Evolutionary conservation across 1,140 invertebrate species (phyloP).

Genomic region (Drosophila carrolli): DNA sequence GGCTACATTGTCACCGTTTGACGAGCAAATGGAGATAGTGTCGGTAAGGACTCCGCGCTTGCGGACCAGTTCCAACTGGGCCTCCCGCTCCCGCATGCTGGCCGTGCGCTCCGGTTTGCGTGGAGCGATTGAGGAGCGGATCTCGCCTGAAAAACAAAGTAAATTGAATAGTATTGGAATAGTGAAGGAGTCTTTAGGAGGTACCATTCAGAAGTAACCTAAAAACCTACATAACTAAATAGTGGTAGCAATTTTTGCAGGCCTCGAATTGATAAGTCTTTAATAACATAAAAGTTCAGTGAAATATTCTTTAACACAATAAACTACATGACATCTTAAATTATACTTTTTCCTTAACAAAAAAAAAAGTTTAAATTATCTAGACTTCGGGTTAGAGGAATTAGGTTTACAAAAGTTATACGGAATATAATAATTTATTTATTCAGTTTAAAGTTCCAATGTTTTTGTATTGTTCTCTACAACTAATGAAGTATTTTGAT

Average conservation of each 20-base stretch:
- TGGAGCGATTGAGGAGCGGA: slow-evolving; percentile 90
- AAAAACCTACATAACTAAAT: background rate
- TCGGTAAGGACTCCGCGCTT: slow-evolving; percentile 83
- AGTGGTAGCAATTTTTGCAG: no score
- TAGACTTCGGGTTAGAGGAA: background rate
- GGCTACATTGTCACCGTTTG: slow-evolving; percentile 83
- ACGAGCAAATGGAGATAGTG: slow-evolving; percentile 85
- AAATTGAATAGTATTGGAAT: background rate
- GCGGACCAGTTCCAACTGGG: slow-evolving; percentile 87
- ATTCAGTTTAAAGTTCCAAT: no score
- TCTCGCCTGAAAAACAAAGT: slow-evolving; percentile 86
- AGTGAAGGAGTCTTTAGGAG: background rate
- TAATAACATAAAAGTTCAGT: no score
- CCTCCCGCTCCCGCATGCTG: slow-evolving; percentile 91
- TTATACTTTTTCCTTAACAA: no score
- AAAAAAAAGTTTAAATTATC: no score
- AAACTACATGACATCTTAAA: no score
- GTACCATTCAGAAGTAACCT: no score
- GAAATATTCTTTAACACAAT: no score
- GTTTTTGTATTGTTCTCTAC: no score
- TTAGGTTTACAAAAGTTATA: background rate
- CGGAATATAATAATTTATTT: no score
- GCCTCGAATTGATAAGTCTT: background rate
- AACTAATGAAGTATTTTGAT: no score
- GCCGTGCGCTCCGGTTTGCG: slow-evolving; percentile 92